A percentile compares a stretch with the other conserved stretches of the same genome.
Conservation (phyloP, 2,888 invertebrate genomes). For the Drosophila neotestacea region DNA sequence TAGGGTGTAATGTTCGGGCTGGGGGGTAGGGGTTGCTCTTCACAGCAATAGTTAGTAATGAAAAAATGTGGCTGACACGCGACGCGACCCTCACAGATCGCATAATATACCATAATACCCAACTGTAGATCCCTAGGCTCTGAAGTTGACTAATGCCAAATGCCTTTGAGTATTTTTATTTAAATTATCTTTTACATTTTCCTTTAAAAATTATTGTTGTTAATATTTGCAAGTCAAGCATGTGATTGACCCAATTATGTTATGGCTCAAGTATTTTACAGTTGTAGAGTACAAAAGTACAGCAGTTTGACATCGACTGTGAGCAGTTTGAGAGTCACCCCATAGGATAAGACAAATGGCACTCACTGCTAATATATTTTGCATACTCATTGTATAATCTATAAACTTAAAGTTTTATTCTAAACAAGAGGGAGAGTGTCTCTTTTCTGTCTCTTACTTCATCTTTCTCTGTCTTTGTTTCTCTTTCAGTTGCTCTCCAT, state of each 20-base stretch:
- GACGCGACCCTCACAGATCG: constrained; percentile 64
- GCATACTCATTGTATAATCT: constrained; percentile 45
- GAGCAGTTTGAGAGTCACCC: not conserved
- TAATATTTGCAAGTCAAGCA: constrained; percentile 67
- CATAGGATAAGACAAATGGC: not conserved
- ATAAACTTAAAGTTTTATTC: not conserved
- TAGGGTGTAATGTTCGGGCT: constrained; percentile 26
- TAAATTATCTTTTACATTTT: constrained; percentile 41
- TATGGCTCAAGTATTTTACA: not conserved
- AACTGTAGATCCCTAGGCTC: constrained; percentile 36
- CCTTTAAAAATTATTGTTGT: constrained; percentile 50
- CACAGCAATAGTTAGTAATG: not conserved
- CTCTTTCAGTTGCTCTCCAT: constrained; percentile 7
- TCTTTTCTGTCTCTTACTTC: not conserved
- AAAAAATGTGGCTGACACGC: constrained; percentile 72
- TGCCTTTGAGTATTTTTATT: constrained; percentile 49
- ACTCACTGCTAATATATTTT: constrained; percentile 13
- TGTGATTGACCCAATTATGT: constrained; percentile 61
- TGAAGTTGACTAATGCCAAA: constrained; percentile 39
- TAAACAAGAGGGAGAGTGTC: not conserved
- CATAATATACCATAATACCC: constrained; percentile 59
- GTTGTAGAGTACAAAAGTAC: not conserved
- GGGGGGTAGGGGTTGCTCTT: constrained; percentile 55
- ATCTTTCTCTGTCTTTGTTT: not conserved
- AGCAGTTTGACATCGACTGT: constrained; percentile 1